Conservation (phyloP, 2,113 vertebrate species). For the Colossoma macropomum region DNA sequence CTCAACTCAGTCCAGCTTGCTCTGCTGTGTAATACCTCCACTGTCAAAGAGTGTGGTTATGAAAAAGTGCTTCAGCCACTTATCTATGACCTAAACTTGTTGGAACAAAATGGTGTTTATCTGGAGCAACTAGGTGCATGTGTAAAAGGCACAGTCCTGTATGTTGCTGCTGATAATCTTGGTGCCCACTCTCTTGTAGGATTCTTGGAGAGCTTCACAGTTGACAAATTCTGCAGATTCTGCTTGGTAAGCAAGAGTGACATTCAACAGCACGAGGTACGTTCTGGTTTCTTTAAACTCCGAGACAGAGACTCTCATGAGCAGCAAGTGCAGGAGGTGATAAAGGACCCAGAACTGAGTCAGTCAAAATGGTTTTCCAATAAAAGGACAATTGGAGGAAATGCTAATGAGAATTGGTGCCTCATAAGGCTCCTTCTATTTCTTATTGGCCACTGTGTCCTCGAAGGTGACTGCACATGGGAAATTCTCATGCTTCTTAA, state of each 20-base stretch:
- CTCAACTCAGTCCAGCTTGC: no score
- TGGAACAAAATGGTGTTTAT: no score
- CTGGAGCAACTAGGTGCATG: no score
- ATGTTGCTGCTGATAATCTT: no score
- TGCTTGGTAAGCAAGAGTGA: no score
- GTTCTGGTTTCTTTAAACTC: constrained; percentile 28
- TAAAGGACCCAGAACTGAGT: background rate
- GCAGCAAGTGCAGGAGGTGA: constrained; percentile 17
- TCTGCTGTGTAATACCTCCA: background rate
- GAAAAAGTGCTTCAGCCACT: background rate
- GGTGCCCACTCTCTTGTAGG: no score
- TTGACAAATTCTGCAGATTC: no score
- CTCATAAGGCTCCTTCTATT: background rate
- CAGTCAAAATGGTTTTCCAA: background rate
- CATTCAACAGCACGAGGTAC: constrained; percentile 7
- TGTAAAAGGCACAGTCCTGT: background rate
- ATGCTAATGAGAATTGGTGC: constrained; percentile 16
- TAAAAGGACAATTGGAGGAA: constrained; percentile 23
- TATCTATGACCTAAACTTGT: background rate
- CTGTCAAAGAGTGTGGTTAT: background rate
- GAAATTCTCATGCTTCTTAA: background rate
- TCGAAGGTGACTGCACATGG: background rate
- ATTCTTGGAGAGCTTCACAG: no score
- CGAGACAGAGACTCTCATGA: background rate
- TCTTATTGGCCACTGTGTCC: constrained; percentile 31